Evolutionary conservation across 2,888 invertebrate species (phyloP).

Genomic region (Latrodectus elegans): DNA sequence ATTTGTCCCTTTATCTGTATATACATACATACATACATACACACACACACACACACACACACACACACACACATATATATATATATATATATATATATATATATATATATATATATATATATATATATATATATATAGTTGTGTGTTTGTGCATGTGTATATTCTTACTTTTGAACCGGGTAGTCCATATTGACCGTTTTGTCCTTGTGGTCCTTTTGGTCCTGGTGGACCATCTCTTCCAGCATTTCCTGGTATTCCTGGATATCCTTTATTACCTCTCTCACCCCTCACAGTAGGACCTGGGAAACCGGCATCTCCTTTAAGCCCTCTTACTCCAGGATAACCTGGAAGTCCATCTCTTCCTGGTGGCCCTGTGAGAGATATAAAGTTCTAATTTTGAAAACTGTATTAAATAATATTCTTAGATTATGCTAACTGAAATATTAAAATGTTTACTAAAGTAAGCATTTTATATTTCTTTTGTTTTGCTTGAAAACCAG

Average conservation of each 20-base stretch:
- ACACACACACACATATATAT: no score
- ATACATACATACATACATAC: no score
- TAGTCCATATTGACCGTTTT: constrained; percentile 70
- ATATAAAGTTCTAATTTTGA: background rate
- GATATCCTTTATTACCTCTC: constrained; percentile 56
- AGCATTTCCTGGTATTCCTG: constrained; percentile 45
- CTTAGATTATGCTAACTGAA: background rate
- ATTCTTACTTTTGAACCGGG: constrained; percentile 71
- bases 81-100: no score
- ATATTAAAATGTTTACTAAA: constrained; percentile 75
- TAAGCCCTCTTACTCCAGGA: constrained; percentile 33
- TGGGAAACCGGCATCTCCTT: constrained; percentile 54
- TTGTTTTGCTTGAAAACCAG: no score
- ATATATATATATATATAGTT: no score
- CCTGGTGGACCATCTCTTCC: constrained; percentile 52
- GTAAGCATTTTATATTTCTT: background rate
- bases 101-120: no score
- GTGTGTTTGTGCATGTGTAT: no score
- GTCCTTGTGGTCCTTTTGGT: constrained; percentile 44
- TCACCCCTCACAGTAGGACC: constrained; percentile 30
- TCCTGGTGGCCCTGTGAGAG: constrained; percentile 35
- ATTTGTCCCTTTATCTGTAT: no score
- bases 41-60: no score
- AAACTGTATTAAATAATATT: background rate
- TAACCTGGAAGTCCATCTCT: constrained; percentile 39